phyloP scores from a whole-genome alignment of 2,113 vertebrate species.

The Picathartes gymnocephalus region DNA sequence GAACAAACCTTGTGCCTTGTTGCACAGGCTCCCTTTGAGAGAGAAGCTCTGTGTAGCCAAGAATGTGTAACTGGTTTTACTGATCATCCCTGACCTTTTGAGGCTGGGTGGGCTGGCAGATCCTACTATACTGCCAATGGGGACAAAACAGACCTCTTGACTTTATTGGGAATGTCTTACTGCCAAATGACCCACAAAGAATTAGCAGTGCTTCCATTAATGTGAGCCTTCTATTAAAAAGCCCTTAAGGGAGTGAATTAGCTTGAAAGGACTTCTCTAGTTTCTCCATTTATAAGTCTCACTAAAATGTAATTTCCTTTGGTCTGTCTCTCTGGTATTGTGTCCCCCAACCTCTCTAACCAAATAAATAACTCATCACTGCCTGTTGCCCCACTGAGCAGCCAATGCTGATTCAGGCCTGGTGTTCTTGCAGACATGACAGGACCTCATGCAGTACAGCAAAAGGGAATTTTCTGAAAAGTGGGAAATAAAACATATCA shows the following conservation, averaged over 20 bases:
- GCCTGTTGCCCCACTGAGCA: neutral
- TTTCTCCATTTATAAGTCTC: neutral
- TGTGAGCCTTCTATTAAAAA: neutral
- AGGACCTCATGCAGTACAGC: slow-evolving; percentile 44
- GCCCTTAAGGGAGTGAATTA: neutral
- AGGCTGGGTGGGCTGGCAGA: neutral
- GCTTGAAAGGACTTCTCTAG: neutral
- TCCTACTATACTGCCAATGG: neutral
- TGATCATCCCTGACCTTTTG: neutral
- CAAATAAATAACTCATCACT: neutral
- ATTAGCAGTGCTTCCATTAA: neutral
- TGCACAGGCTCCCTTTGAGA: neutral
- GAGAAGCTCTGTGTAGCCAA: neutral
- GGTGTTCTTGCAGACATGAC: slow-evolving; percentile 19
- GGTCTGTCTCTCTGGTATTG: neutral
- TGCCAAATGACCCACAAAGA: neutral
- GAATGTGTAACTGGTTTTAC: neutral
- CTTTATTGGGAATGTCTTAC: neutral
- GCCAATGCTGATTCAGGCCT: neutral
- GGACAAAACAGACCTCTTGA: slow-evolving; percentile 3
- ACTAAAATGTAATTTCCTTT: neutral
- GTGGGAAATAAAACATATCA: slow-evolving; percentile 37
- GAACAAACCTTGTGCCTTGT: neutral
- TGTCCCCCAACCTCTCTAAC: neutral
- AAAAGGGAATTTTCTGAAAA: slow-evolving; percentile 28